phyloP scores from a whole-genome alignment of 2,888 invertebrate genomes.

The Esperia sulphurella region DNA sequence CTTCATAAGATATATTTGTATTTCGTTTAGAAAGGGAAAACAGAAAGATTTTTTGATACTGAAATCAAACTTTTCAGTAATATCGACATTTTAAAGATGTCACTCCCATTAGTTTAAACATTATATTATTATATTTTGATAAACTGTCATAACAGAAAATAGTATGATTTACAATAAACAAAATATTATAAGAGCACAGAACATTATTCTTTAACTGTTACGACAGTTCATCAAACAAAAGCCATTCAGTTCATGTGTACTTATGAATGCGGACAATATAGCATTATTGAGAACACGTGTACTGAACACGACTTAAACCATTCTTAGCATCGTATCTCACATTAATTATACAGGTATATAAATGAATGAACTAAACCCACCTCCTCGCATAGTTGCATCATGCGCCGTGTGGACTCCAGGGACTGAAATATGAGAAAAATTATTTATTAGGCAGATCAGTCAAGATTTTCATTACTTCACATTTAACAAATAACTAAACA shows the following conservation, averaged over 20 bases:
- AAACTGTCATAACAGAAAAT: slow-evolving; percentile 12
- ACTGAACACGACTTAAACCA: too few species aligned
- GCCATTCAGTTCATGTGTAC: too few species aligned
- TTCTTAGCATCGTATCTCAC: too few species aligned
- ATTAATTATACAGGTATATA: too few species aligned
- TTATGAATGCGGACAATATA: too few species aligned
- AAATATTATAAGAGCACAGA: too few species aligned
- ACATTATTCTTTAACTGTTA: too few species aligned
- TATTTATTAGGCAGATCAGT: background rate
- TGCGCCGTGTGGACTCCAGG: slow-evolving; percentile 93
- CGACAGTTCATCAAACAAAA: too few species aligned
- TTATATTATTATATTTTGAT: background rate
- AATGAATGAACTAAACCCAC: slow-evolving; percentile 77
- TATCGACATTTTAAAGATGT: slow-evolving; percentile 40
- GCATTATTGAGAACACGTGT: too few species aligned
- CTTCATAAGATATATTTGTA: slow-evolving; percentile 25
- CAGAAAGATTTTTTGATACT: slow-evolving; percentile 7
- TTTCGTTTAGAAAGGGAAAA: background rate
- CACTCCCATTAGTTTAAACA: slow-evolving; percentile 24
- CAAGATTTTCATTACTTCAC: too few species aligned
- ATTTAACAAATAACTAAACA: too few species aligned
- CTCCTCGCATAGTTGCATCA: slow-evolving; percentile 96
- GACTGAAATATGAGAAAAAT: slow-evolving; percentile 82
- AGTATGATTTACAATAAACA: background rate
- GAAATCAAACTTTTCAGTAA: slow-evolving; percentile 27